Base-by-base conservation (phyloP, 2,797 vertebrate genomes). In the Aphelocoma californica region DNA sequence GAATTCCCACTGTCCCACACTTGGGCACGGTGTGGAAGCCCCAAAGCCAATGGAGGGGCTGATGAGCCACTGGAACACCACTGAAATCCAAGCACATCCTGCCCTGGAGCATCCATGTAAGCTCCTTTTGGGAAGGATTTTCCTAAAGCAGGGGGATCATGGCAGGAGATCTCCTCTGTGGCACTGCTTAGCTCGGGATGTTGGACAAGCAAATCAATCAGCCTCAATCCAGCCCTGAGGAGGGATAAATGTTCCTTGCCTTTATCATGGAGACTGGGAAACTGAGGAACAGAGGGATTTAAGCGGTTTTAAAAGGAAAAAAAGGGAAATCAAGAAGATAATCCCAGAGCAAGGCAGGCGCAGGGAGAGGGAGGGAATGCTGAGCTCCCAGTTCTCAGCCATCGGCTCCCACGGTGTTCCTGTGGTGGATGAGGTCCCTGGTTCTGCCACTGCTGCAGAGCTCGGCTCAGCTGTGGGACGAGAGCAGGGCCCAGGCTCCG, bases 181-280 rank as follows among this genome's bases (percentile, higher is more conserved):
- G 50, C 57, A 5, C 20, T 11, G 12, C 75, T 93, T 74, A 50
- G 74, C 32, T 44, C 3, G 3, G 79, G 36, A 48, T 96, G 89
- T 93, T 15, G 82, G 95, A 93, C 75, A 89, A 92, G 91, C 5
- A 79, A 69, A 93, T 85, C 65, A 61, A 92, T 95, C 79, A 74
- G 71, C 75, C 45, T 71, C 74, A 81, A 90, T 88, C 87, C 71
- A 48, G 6, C 65, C 79, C 85, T 1, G 54, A 80, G 91, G 79
- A 91, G 56, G 8, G 87, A 89, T 77, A 81, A 94, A 83, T 12
- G 61, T 4, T 66, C 54, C 83, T 60, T 10, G 26, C 18, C 47
- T 62, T 60, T 48, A 28, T 38, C 10, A 1, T 2, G 9, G 67
- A 47, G 51, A 2, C 12, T 5, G 56, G 80, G 80, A 96, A 95